Evolutionary conservation across 92 coral and sea anemone genomes (phyloP).

Genomic region (Scolanthus callimorphus): DNA sequence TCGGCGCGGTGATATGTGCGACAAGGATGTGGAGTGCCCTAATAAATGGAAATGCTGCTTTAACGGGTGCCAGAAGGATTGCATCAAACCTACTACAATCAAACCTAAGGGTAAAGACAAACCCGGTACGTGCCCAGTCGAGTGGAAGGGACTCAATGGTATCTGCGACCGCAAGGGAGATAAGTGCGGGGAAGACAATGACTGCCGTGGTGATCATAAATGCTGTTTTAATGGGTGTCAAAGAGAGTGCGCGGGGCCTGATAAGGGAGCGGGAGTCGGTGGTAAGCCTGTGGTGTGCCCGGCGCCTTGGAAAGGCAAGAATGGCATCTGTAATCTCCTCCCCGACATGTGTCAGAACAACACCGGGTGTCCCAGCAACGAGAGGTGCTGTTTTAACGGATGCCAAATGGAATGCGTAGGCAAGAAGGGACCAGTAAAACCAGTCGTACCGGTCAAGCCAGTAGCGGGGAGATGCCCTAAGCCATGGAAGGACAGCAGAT

Average conservation of each 20-base stretch:
- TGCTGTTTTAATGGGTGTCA: conserved; percentile 84
- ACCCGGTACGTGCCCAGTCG: conserved; percentile 61
- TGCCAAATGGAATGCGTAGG: conserved; percentile 69
- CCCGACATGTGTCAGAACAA: conserved; percentile 54
- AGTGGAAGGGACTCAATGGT: conserved; percentile 58
- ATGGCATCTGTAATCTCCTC: conserved; percentile 57
- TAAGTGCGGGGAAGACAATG: conserved; percentile 37
- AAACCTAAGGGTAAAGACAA: neutral
- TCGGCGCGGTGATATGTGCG: conserved; percentile 54
- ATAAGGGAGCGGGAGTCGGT: neutral
- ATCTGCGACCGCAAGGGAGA: conserved; percentile 63
- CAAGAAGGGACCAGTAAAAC: conserved; percentile 5
- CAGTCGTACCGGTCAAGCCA: conserved; percentile 8
- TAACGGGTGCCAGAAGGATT: conserved; percentile 83
- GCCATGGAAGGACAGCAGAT: conserved; percentile 30
- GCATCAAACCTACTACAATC: conserved; percentile 24
- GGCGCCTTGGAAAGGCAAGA: conserved; percentile 14
- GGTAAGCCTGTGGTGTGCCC: conserved; percentile 31
- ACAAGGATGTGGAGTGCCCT: conserved; percentile 39
- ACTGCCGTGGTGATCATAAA: conserved; percentile 35
- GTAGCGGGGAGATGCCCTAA: conserved; percentile 43
- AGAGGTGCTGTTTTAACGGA: conserved; percentile 74
- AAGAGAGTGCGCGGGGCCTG: conserved; percentile 54
- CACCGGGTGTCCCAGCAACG: conserved; percentile 24
- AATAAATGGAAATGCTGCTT: conserved; percentile 48